These are phyloP conservation scores for Takifugu ocellatus DNA, from an alignment of 2,797 vertebrate genomes.

Conservation along the genomic window DNA sequence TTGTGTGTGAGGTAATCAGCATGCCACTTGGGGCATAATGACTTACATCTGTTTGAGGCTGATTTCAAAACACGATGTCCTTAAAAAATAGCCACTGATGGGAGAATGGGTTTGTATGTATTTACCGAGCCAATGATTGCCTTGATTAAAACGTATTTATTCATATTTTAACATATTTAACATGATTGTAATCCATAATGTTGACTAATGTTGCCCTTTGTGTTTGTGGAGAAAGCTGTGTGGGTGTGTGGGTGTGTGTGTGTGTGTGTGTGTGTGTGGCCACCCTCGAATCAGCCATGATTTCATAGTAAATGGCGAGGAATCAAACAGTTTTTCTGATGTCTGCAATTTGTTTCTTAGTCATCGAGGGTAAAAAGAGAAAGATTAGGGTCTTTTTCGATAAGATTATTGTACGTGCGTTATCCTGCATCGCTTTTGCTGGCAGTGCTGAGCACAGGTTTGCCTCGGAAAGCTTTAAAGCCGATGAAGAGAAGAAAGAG, in stretches of 20 bases:
- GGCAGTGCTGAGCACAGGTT: constrained; percentile 50
- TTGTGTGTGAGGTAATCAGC: constrained; percentile 55
- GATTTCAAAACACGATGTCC: constrained; percentile 29
- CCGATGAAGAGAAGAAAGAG: constrained; percentile 32
- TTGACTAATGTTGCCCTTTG: constrained; percentile 3
- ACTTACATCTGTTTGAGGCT: constrained; percentile 65
- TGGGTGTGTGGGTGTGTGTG: too few species aligned
- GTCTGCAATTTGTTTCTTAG: constrained; percentile 62
- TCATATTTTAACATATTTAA: too few species aligned
- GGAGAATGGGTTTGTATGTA: constrained; percentile 1
- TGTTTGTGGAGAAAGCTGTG: constrained; percentile 8
- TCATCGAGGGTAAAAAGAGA: constrained; percentile 62
- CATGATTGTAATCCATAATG: background rate
- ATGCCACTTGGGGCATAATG: constrained; percentile 60
- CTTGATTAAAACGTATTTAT: too few species aligned
- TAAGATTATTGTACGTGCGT: constrained; percentile 68
- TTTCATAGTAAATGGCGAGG: constrained; percentile 66
- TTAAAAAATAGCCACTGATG: background rate
- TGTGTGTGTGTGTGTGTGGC: constrained; percentile 34
- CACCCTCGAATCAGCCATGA: constrained; percentile 51
- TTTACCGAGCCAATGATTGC: background rate
- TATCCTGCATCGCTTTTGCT: constrained; percentile 66
- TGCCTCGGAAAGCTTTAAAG: constrained; percentile 49
- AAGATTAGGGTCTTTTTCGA: constrained; percentile 60
- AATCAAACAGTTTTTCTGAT: constrained; percentile 65